Percentiles rank a stretch among this genome's conserved stretches.
These are phyloP conservation scores for Pelodytes ibericus DNA, from an alignment of 2,797 vertebrate species.

Conservation along the genomic window DNA sequence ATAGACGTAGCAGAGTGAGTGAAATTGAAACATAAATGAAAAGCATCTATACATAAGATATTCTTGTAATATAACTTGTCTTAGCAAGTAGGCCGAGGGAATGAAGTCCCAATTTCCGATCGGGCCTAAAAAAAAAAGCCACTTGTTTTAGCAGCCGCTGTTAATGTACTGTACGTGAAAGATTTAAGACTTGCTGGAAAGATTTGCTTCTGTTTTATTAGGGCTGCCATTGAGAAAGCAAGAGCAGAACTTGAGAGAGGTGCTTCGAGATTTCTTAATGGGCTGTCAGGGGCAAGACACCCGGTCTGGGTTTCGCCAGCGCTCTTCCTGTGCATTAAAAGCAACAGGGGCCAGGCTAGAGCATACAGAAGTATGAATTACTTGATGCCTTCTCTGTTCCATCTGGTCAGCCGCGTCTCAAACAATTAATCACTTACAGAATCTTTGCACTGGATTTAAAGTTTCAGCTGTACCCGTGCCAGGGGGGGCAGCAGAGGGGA, in stretches of 20 bases:
- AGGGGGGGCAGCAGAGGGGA: slow-evolving; percentile 66
- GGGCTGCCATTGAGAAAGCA: slow-evolving; percentile 81
- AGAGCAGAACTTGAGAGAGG: slow-evolving; percentile 76
- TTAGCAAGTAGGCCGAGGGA: slow-evolving; percentile 73
- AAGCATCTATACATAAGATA: slow-evolving; percentile 20
- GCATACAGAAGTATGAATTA: slow-evolving; percentile 81
- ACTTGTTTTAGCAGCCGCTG: slow-evolving; percentile 76
- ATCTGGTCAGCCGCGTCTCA: slow-evolving; percentile 80
- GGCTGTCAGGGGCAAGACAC: slow-evolving; percentile 82
- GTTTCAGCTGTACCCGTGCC: slow-evolving; percentile 75
- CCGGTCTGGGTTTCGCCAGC: slow-evolving; percentile 74
- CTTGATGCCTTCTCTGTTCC: slow-evolving; percentile 79
- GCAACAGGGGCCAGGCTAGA: slow-evolving; percentile 76
- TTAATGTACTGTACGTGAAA: slow-evolving; percentile 81
- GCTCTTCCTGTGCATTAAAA: slow-evolving; percentile 80
- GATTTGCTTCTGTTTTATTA: slow-evolving; percentile 82
- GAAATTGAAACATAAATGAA: neutral
- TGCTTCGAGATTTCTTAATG: slow-evolving; percentile 83
- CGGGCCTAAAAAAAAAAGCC: slow-evolving; percentile 74
- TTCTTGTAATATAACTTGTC: slow-evolving; percentile 31
- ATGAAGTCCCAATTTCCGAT: slow-evolving; percentile 82
- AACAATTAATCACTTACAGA: slow-evolving; percentile 81
- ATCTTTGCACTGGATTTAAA: slow-evolving; percentile 78
- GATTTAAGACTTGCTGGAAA: slow-evolving; percentile 82
- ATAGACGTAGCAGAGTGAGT: neutral